Evolutionary conservation across 2,888 invertebrate species (phyloP).

Genomic region (Tetragonula carbonaria): DNA sequence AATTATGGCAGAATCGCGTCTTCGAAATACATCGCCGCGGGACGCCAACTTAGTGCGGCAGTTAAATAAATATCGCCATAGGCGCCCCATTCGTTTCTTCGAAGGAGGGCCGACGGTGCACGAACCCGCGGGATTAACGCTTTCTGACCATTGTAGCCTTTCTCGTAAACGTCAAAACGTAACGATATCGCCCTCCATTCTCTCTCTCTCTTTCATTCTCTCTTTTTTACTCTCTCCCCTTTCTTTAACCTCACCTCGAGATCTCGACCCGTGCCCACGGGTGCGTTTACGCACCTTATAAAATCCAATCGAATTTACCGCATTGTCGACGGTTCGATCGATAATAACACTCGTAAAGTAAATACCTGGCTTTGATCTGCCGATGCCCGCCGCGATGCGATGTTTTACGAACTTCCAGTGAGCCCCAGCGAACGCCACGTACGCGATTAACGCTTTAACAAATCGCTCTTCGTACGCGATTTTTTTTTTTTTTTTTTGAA

Average conservation of each 20-base stretch:
- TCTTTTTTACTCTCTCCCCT: no score
- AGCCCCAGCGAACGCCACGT: not conserved
- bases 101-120: constrained; percentile 62
- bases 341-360: constrained; percentile 31
- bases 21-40: constrained; percentile 74
- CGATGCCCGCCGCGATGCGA: not conserved
- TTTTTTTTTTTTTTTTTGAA: not conserved
- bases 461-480: not conserved
- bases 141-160: constrained; percentile 63
- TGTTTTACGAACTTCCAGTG: constrained; percentile 14
- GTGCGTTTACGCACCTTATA: constrained; percentile 66
- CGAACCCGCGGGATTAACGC: constrained; percentile 60
- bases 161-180: constrained; percentile 63
- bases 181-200: constrained; percentile 37
- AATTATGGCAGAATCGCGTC: constrained; percentile 76
- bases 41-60: constrained; percentile 76
- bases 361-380: not conserved
- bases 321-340: constrained; percentile 56
- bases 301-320: constrained; percentile 65
- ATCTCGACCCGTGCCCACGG: constrained; percentile 36
- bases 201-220: not conserved
- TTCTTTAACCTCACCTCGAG: not conserved
- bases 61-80: constrained; percentile 78
- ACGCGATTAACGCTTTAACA: not conserved
- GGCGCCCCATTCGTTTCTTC: constrained; percentile 70